A percentile compares a stretch with the other conserved stretches of the same genome.
phyloP scores from a whole-genome alignment of 2,797 vertebrate genomes.

The Halcyon smyrnensis region DNA sequence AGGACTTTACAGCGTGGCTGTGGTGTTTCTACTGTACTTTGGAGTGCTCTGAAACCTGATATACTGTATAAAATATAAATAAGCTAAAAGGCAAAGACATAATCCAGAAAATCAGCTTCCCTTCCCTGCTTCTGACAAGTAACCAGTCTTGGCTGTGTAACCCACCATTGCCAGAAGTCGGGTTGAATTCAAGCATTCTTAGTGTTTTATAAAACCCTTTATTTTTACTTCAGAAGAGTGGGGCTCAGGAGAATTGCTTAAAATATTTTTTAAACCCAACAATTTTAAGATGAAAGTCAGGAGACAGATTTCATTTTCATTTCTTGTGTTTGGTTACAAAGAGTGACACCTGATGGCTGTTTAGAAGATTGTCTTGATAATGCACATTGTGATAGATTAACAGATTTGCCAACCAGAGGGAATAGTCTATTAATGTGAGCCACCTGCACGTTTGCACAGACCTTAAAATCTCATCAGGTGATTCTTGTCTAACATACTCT shows the following conservation, averaged over 20 bases:
- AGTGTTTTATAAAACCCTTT: background rate
- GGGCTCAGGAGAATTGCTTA: background rate
- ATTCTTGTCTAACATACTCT: background rate
- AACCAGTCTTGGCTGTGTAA: background rate
- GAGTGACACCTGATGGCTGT: conserved; percentile 45
- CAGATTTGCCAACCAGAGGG: background rate
- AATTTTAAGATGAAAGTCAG: background rate
- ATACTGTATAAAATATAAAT: background rate
- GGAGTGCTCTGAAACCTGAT: background rate
- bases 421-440: background rate
- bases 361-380: background rate
- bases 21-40: background rate
- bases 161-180: background rate
- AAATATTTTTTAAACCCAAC: background rate
- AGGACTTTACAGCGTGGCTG: background rate
- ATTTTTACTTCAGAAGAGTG: background rate
- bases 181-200: background rate
- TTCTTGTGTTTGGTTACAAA: background rate
- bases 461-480: background rate
- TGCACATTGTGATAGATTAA: background rate
- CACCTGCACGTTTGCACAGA: background rate
- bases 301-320: background rate
- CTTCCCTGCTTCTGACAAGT: background rate
- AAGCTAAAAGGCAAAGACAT: background rate
- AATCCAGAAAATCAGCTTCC: background rate